These are phyloP conservation scores for Cyanistes caeruleus DNA, from an alignment of 2,113 vertebrate genomes.

Conservation along the genomic window DNA sequence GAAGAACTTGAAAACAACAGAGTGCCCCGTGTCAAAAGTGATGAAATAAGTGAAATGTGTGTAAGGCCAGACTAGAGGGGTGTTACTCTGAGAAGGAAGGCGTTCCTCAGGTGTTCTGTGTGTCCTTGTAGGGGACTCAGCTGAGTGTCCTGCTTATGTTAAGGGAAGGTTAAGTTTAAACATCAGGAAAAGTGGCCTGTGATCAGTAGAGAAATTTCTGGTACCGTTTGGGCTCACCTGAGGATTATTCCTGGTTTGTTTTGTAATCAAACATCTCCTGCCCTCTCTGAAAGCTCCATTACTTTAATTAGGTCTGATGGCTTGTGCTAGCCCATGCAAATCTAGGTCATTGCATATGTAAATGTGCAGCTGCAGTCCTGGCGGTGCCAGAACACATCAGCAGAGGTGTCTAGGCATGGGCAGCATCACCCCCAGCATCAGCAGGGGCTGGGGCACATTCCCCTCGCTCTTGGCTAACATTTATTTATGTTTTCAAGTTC, in stretches of 20 bases:
- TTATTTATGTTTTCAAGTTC: neutral
- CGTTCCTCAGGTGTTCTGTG: neutral
- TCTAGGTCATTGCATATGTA: constrained; percentile 92
- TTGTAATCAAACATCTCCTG: neutral
- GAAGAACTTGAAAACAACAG: neutral
- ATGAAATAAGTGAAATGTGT: neutral
- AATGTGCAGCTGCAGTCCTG: constrained; percentile 86
- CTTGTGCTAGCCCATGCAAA: constrained; percentile 85
- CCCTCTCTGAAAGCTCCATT: constrained; percentile 43
- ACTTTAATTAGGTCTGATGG: constrained; percentile 85
- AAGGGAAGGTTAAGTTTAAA: neutral
- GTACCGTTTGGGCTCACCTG: neutral
- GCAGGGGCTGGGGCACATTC: neutral
- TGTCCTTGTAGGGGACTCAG: neutral
- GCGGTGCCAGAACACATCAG: constrained; percentile 80
- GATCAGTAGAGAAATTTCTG: neutral
- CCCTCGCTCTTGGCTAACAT: neutral
- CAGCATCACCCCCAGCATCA: constrained; percentile 68
- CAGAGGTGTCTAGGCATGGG: constrained; percentile 78
- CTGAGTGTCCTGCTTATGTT: neutral
- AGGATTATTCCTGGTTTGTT: neutral
- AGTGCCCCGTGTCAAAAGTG: neutral
- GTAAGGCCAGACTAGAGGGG: neutral
- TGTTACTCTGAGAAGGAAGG: fast-evolving
- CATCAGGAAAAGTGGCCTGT: fast-evolving